These are phyloP conservation scores for Polydesmus complanatus DNA, from an alignment of 2,888 invertebrate genomes.

Conservation along the genomic window DNA sequence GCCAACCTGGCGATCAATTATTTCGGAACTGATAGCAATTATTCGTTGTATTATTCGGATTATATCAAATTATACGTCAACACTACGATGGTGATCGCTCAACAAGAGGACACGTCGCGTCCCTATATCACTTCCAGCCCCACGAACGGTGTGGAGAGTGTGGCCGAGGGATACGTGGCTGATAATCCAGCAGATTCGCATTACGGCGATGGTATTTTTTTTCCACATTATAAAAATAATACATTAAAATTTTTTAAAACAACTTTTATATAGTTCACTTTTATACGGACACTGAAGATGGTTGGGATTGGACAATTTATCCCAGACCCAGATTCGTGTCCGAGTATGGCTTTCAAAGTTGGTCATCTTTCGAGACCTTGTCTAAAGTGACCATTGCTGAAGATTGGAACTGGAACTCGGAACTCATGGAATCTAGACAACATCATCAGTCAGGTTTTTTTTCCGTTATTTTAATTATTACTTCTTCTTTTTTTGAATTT, in stretches of 20 bases:
- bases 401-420: constrained; percentile 37
- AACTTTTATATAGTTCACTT: constrained; percentile 27
- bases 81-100: constrained; percentile 52
- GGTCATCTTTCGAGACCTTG: constrained; percentile 59
- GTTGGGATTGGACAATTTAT: constrained; percentile 64
- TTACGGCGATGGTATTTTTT: constrained; percentile 65
- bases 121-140: constrained; percentile 79
- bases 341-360: constrained; percentile 89
- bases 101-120: constrained; percentile 46
- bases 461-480: too few relatives aligned
- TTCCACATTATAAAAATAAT: not conserved
- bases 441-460: constrained; percentile 47
- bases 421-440: constrained; percentile 62
- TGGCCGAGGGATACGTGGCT: constrained; percentile 61
- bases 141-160: constrained; percentile 62
- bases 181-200: constrained; percentile 57
- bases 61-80: constrained; percentile 71
- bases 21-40: constrained; percentile 43
- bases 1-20: constrained; percentile 27
- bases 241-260: not conserved
- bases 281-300: constrained; percentile 43
- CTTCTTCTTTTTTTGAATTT: too few relatives aligned
- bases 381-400: constrained; percentile 36
- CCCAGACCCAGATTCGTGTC: constrained; percentile 77
- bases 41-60: constrained; percentile 50